Evolutionary conservation across 2,797 vertebrate genomes (phyloP), one percentile per base, ranked within the genome.

Genomic region (Rousettus madagascariensis): DNA sequence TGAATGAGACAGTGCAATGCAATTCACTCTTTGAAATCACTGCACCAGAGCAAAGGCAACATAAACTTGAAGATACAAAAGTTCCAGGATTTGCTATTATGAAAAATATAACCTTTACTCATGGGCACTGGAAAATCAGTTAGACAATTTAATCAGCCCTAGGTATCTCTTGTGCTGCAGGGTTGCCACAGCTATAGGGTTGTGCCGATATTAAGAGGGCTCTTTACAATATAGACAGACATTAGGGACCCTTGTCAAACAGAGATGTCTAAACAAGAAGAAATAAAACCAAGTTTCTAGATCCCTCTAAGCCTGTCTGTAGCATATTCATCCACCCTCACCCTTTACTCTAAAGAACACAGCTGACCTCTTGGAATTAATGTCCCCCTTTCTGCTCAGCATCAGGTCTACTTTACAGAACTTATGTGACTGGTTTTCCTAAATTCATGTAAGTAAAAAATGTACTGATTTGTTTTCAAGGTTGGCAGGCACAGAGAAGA

Each of bases 1-100:
- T 96, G 85, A 94, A 43, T 65, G n/a, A 53, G 84, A 92, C 24
- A 53, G 12, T 78, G 16, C 11, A 84, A 5, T 11, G 8, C 26
- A 77, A 10, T 65, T 11, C 22, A 79, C 20, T 72, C 24, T 55
- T 83, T 46, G 28, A 87, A 87, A 71, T 79, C 63, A 65, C 8
- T 57, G 28, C 10, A 2, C 24, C 84, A 46, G 80, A 87, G 38
- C 36, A 87, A 65, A 94, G 57, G 16, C 30, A 92, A 46, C 55
- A 55, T 78, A 96, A 92, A 92, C 20, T 90, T 75, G 19, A 19
- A 36, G 51, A 41, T 87, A 96, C 22, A 17, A 63, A 82, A 84
- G 59, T 86, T 87, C 57, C 33, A 36, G 43, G 51, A 68, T 95
- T 84, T 90, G 6, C 30, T 80, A 36, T 78, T n/a, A 79, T 74